phyloP scores from a whole-genome alignment of 2,888 invertebrate genomes.

The Nomada lathburiana region DNA sequence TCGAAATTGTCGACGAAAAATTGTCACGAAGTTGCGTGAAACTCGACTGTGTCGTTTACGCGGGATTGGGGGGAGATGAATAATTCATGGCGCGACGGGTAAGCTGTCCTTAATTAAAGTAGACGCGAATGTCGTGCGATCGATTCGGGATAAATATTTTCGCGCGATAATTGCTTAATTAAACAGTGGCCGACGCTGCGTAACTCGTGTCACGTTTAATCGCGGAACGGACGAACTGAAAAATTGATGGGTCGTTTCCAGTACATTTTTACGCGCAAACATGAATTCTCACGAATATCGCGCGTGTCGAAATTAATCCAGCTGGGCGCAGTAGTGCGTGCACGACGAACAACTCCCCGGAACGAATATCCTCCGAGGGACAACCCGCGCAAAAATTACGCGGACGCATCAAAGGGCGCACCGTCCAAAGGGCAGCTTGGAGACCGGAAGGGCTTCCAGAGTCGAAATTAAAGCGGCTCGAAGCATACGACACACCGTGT shows the following conservation, averaged over 20 bases:
- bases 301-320: background rate
- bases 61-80: conserved; percentile 1
- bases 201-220: background rate
- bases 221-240: background rate
- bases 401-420: conserved; percentile 26
- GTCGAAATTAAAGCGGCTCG: conserved; percentile 43
- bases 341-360: background rate
- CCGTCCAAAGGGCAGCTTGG: background rate
- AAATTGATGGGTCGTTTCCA: background rate
- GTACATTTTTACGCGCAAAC: no score
- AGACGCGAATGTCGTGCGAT: conserved; percentile 14
- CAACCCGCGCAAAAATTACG: conserved; percentile 25
- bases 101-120: conserved; percentile 28
- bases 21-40: conserved; percentile 26
- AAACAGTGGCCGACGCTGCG: background rate
- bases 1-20: conserved; percentile 27
- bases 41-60: conserved; percentile 1
- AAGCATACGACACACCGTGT: conserved; percentile 61
- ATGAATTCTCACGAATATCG: background rate
- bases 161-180: background rate
- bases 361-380: background rate
- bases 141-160: conserved; percentile 19
- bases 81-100: conserved; percentile 16
- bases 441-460: conserved; percentile 19
- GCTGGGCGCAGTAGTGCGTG: background rate